Evolutionary conservation across 2,113 vertebrate genomes (phyloP).

Genomic region (Phalacrocorax brasilianus): DNA sequence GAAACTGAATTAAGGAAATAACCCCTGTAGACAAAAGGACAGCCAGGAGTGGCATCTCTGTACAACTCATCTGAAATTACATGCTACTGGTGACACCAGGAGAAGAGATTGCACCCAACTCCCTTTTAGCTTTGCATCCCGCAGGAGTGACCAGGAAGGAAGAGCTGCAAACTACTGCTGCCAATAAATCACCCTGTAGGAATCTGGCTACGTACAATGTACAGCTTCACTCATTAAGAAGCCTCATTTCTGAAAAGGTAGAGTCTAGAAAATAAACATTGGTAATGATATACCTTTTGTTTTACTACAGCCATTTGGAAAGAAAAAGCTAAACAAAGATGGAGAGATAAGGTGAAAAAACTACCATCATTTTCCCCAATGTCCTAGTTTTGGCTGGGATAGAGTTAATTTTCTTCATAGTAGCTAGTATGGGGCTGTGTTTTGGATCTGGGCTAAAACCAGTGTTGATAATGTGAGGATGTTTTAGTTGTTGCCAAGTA

Average conservation of each 20-base stretch:
- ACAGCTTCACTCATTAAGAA: not conserved
- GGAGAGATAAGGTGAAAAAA: not conserved
- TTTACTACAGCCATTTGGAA: not conserved
- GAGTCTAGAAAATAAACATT: not conserved
- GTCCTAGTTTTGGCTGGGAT: too few species aligned
- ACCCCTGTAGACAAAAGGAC: not conserved
- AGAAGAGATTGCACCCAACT: not conserved
- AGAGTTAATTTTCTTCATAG: too few species aligned
- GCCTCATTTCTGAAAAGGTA: not conserved
- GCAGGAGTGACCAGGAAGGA: not conserved
- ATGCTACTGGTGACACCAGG: not conserved
- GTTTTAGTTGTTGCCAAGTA: too few species aligned
- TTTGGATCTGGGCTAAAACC: too few species aligned
- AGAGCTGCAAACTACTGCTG: not conserved
- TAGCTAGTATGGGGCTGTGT: too few species aligned
- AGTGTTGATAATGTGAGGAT: too few species aligned
- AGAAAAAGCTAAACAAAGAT: not conserved
- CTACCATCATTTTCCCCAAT: not conserved
- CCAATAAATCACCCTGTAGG: not conserved
- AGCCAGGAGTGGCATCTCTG: not conserved
- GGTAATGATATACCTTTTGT: not conserved
- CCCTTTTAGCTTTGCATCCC: not conserved
- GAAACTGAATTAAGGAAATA: constrained; percentile 4
- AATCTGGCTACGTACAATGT: not conserved
- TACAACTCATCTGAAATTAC: not conserved